Evolutionary conservation across 2,797 vertebrate genomes (phyloP).

Genomic region (Sternarchorhynchus goeldii): DNA sequence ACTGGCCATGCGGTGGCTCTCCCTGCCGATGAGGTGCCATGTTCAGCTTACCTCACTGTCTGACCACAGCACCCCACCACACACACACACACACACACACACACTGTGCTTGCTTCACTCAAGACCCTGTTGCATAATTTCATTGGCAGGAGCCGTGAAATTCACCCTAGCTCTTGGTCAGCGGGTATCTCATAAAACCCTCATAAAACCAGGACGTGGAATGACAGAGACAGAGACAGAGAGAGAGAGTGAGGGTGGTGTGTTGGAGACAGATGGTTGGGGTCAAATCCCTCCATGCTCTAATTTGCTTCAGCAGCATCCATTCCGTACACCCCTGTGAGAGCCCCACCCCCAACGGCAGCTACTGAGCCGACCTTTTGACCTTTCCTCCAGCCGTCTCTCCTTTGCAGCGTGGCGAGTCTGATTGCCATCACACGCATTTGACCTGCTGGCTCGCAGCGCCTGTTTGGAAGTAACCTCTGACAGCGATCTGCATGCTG

Average conservation of each 20-base stretch:
- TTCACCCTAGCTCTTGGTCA: slow-evolving; percentile 41
- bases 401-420: slow-evolving; percentile 40
- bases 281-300: slow-evolving; percentile 43
- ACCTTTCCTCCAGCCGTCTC: slow-evolving; percentile 38
- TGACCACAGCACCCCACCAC: slow-evolving; percentile 23
- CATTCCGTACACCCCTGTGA: slow-evolving; percentile 18
- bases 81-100: no score
- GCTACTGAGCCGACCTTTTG: slow-evolving; percentile 29
- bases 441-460: slow-evolving; percentile 38
- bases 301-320: slow-evolving; percentile 39
- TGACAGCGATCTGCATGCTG: slow-evolving; percentile 31
- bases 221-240: slow-evolving; percentile 1
- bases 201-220: slow-evolving; percentile 1
- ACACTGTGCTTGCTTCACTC: slow-evolving; percentile 45
- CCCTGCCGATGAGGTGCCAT: slow-evolving; percentile 15
- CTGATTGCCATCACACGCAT: slow-evolving; percentile 48
- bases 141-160: slow-evolving; percentile 43
- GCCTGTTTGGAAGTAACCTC: slow-evolving; percentile 44
- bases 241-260: slow-evolving; percentile 24
- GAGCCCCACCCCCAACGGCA: slow-evolving; percentile 17
- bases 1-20: slow-evolving; percentile 24
- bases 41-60: slow-evolving; percentile 17
- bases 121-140: slow-evolving; percentile 51
- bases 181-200: slow-evolving; percentile 21
- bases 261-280: slow-evolving; percentile 9